phyloP scores from a whole-genome alignment of 2,113 vertebrate genomes.

The Albula glossodonta region DNA sequence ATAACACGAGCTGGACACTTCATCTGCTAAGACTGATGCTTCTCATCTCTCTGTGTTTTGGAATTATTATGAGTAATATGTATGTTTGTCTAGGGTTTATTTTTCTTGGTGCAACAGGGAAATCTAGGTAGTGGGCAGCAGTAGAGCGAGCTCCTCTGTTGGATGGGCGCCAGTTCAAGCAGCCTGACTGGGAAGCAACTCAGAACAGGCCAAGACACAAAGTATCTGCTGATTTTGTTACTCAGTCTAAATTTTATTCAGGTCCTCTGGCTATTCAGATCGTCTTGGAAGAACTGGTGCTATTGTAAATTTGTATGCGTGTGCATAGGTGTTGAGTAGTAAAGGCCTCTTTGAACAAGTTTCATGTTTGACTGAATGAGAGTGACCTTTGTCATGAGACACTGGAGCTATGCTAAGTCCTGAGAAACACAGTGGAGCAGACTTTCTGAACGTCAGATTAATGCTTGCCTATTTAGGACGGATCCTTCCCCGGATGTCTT shows the following conservation, averaged over 20 bases:
- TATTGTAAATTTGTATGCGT: not conserved
- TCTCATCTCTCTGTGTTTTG: conserved; percentile 9
- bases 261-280: conserved; percentile 9
- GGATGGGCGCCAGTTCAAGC: conserved; percentile 29
- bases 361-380: not conserved
- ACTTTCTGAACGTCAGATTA: not conserved
- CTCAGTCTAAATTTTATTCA: conserved; percentile 11
- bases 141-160: conserved; percentile 19
- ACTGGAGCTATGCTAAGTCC: not conserved
- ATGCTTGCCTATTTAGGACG: not conserved
- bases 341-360: not conserved
- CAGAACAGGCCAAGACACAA: conserved; percentile 27
- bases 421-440: not conserved
- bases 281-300: not conserved
- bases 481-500: not conserved
- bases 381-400: not conserved
- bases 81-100: conserved; percentile 32
- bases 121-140: conserved; percentile 21
- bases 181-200: conserved; percentile 13
- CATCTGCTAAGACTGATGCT: not conserved
- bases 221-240: conserved; percentile 32
- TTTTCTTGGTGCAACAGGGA: conserved; percentile 30
- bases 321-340: not conserved
- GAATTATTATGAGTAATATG: conserved; percentile 28
- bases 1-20: not conserved